Conservation (phyloP, 1,140 invertebrate species). For the Nilaparvata lugens region DNA sequence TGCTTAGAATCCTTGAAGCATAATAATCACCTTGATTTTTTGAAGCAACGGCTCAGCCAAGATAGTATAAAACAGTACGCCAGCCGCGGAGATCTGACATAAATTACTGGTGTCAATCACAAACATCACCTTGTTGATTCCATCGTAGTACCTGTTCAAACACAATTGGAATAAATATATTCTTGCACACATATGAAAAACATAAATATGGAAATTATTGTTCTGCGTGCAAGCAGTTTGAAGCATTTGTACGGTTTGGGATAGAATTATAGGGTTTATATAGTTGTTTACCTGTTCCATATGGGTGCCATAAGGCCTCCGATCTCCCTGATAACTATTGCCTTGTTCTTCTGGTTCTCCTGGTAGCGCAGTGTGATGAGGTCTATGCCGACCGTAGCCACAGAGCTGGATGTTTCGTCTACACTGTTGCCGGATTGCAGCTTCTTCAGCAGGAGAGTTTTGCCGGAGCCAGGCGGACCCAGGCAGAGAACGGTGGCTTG, state of each 20-base stretch:
- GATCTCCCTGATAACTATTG: conserved; percentile 47
- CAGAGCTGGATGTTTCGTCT: conserved; percentile 56
- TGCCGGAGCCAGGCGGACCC: conserved; percentile 66
- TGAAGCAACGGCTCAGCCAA: conserved; percentile 56
- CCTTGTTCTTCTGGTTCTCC: conserved; percentile 12
- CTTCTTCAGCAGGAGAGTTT: conserved; percentile 66
- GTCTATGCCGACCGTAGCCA: conserved; percentile 68
- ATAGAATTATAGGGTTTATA: background rate
- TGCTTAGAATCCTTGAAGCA: too few relatives aligned
- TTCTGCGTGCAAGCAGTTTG: too few relatives aligned
- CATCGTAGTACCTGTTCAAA: conserved; percentile 56
- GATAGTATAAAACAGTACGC: conserved; percentile 61
- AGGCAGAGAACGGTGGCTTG: conserved; percentile 45
- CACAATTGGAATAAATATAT: too few relatives aligned
- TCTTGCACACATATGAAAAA: too few relatives aligned
- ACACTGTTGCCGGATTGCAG: conserved; percentile 54
- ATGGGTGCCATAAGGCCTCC: conserved; percentile 69
- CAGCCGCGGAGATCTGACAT: conserved; percentile 71
- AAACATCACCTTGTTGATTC: conserved; percentile 60
- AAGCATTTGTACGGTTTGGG: background rate
- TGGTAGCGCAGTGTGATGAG: conserved; percentile 47
- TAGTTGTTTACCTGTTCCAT: conserved; percentile 56
- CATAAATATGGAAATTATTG: too few relatives aligned
- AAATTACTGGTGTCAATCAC: conserved; percentile 70
- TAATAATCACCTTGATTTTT: conserved; percentile 46